A percentile compares a stretch with the other conserved stretches of the same genome.
Evolutionary conservation across 2,888 invertebrate species (phyloP).

Genomic region (Malthinus flaveolus): DNA sequence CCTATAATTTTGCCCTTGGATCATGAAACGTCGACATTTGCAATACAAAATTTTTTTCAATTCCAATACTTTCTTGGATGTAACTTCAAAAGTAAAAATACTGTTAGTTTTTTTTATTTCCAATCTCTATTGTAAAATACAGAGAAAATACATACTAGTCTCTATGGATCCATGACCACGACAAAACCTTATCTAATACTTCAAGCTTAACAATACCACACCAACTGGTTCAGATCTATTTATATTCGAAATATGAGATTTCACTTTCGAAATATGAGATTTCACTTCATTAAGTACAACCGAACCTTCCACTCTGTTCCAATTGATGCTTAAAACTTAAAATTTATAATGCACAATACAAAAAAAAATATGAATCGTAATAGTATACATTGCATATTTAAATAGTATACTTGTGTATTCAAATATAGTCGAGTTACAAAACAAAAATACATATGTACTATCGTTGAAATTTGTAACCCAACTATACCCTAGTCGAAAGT

Average conservation of each 20-base stretch:
- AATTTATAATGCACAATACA: conserved; percentile 36
- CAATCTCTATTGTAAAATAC: conserved; percentile 35
- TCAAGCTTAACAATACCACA: conserved; percentile 22
- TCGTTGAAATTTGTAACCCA: neutral
- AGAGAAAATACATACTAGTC: conserved; percentile 33
- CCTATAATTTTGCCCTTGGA: too few relatives aligned
- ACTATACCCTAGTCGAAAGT: neutral
- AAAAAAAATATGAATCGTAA: conserved; percentile 29
- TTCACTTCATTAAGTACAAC: neutral
- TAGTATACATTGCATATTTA: conserved; percentile 40
- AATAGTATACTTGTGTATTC: conserved; percentile 40
- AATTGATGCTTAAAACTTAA: conserved; percentile 19
- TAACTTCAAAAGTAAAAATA: too few relatives aligned
- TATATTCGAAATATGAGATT: neutral
- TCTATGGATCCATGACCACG: conserved; percentile 29
- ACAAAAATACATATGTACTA: too few relatives aligned
- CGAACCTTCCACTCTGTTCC: conserved; percentile 16
- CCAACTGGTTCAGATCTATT: conserved; percentile 24
- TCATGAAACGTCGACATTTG: too few relatives aligned
- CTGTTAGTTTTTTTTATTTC: conserved; percentile 7
- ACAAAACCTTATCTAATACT: conserved; percentile 31
- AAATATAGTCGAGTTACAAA: conserved; percentile 2
- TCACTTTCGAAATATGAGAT: conserved; percentile 3
- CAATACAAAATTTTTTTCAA: too few relatives aligned
- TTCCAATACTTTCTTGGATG: too few relatives aligned